Conservation (phyloP, 2,797 vertebrate genomes). For the Prunella strophiata region DNA sequence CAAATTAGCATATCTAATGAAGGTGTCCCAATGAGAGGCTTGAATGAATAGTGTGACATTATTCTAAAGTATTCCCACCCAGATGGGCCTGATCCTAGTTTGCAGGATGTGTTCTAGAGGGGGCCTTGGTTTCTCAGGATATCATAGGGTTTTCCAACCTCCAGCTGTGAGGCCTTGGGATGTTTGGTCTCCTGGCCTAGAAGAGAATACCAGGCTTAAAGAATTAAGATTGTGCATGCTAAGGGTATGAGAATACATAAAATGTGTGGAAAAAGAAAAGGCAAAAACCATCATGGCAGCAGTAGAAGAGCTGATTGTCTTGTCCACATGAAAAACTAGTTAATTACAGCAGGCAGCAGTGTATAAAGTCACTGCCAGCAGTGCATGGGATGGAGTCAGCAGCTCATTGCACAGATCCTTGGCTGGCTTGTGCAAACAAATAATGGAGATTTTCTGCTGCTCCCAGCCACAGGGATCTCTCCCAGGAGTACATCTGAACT, state of each 20-base stretch:
- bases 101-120: background rate
- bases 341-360: background rate
- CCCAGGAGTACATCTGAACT: background rate
- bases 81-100: background rate
- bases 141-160: no score
- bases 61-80: background rate
- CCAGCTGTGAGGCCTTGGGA: background rate
- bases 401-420: background rate
- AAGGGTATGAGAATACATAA: background rate
- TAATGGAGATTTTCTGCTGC: background rate
- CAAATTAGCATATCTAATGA: background rate
- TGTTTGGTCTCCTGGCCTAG: background rate
- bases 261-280: background rate
- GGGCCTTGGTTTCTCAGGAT: background rate
- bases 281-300: background rate
- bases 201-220: background rate
- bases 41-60: background rate
- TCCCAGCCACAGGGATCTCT: background rate
- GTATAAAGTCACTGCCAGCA: background rate
- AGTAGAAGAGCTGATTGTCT: background rate
- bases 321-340: background rate
- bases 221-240: background rate
- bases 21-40: background rate
- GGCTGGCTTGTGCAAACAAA: background rate
- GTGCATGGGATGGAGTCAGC: background rate